Evolutionary conservation across 2,797 vertebrate genomes (phyloP).

Genomic region (Naso thynnoides): DNA sequence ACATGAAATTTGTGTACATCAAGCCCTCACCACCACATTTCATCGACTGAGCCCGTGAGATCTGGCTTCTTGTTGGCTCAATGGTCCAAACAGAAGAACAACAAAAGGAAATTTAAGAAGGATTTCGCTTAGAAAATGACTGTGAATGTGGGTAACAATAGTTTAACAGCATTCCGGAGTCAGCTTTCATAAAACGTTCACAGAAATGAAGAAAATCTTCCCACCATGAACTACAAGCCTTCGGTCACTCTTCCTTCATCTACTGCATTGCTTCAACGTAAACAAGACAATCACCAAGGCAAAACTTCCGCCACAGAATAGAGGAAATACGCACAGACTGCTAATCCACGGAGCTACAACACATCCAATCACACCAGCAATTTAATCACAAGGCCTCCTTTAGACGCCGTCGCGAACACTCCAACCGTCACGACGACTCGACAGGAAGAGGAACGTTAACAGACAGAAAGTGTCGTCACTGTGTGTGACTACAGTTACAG

Average conservation of each 20-base stretch:
- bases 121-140: conserved; percentile 18
- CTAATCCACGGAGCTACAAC: neutral
- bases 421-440: neutral
- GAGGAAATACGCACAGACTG: neutral
- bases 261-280: neutral
- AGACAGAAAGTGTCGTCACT: conserved; percentile 27
- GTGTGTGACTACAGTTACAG: conserved; percentile 1
- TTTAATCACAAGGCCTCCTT: conserved; percentile 2
- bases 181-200: conserved; percentile 16
- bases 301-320: conserved; percentile 4
- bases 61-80: conserved; percentile 10
- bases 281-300: conserved; percentile 2
- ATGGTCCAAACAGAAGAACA: neutral
- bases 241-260: neutral
- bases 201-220: conserved; percentile 4
- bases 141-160: neutral
- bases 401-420: conserved; percentile 2
- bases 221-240: neutral
- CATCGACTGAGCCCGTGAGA: conserved; percentile 12
- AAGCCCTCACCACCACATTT: conserved; percentile 8
- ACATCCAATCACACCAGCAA: neutral
- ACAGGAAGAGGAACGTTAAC: neutral
- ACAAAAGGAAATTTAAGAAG: neutral
- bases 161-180: neutral
- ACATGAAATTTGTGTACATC: conserved; percentile 37